These are phyloP conservation scores for Melanocharis versteri DNA, from an alignment of 2,113 vertebrate species.

Conservation along the genomic window DNA sequence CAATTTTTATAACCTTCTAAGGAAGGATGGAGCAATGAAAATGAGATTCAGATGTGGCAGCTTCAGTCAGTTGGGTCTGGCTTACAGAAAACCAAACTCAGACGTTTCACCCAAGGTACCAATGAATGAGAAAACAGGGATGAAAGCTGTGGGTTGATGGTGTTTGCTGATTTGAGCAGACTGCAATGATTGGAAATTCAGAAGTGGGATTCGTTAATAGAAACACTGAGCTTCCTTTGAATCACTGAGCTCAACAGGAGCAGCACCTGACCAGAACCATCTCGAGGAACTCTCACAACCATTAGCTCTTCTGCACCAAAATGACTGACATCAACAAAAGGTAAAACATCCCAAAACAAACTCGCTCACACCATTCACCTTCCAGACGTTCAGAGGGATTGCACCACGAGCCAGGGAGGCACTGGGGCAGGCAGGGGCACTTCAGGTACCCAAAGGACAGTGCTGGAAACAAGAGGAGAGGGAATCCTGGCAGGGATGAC, in stretches of 20 bases:
- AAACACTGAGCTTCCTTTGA: neutral
- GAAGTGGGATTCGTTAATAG: neutral
- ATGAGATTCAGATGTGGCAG: neutral
- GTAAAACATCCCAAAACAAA: neutral
- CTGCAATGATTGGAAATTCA: neutral
- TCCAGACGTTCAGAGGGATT: neutral
- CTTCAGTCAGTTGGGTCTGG: neutral
- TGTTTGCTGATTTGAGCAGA: neutral
- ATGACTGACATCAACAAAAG: neutral
- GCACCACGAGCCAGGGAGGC: fast-evolving
- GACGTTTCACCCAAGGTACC: neutral
- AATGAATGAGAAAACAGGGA: neutral
- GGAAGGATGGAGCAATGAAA: neutral
- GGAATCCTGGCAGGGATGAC: neutral
- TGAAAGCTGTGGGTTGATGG: neutral
- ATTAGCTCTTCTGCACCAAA: neutral
- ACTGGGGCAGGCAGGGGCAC: neutral
- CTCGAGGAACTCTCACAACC: neutral
- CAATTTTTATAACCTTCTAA: neutral
- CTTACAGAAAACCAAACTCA: neutral
- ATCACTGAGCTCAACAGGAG: neutral
- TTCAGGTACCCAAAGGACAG: neutral
- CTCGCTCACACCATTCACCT: neutral
- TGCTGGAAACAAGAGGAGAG: neutral
- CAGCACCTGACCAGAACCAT: neutral